Evolutionary conservation across 2,113 vertebrate genomes (phyloP).

Genomic region (Rhagologus leucostigma): DNA sequence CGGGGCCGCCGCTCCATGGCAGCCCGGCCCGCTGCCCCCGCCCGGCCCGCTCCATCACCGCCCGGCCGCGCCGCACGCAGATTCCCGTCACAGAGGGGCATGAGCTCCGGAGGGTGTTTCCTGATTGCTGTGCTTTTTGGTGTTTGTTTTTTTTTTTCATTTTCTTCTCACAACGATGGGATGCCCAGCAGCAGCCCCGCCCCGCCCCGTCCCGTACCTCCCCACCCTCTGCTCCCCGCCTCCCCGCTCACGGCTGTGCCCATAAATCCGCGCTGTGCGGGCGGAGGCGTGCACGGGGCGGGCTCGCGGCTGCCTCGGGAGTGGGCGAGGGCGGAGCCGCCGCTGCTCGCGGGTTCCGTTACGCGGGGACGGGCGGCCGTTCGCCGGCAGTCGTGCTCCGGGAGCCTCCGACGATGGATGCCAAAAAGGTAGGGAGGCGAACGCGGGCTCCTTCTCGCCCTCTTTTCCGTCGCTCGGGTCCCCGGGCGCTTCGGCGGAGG

Average conservation of each 20-base stretch:
- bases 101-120: accelerated
- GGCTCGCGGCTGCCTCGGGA: not conserved
- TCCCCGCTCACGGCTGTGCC: not conserved
- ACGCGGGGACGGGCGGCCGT: not conserved
- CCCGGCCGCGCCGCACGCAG: not conserved
- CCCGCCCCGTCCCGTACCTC: not conserved
- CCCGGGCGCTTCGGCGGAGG: too few species aligned
- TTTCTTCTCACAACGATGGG: not conserved
- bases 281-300: not conserved
- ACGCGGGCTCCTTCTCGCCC: accelerated
- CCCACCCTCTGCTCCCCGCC: not conserved
- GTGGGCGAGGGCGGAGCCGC: not conserved
- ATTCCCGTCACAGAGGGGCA: not conserved
- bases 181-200: not conserved
- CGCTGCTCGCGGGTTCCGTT: not conserved
- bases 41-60: not conserved
- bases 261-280: not conserved
- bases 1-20: too few species aligned
- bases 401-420: not conserved
- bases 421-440: not conserved
- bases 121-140: not conserved
- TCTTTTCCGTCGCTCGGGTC: not conserved
- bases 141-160: accelerated
- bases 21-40: not conserved
- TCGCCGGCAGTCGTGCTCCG: not conserved